Percentiles rank a stretch among this genome's conserved stretches.
Evolutionary conservation across 2,113 vertebrate species (phyloP).

Genomic region (Tenrec ecaudatus): DNA sequence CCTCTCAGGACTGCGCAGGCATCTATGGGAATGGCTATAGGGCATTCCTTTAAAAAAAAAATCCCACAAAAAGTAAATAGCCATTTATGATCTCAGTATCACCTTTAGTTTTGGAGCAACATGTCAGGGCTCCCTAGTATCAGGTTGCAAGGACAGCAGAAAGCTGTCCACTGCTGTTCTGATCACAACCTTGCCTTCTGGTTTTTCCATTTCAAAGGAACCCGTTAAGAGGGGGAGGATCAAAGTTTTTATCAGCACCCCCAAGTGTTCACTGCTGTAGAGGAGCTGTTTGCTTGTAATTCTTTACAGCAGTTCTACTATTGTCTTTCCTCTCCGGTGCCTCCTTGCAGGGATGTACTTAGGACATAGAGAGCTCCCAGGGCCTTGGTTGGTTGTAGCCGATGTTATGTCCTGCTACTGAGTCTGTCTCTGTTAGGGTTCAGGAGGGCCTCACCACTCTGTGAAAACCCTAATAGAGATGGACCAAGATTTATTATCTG

Average conservation of each 20-base stretch:
- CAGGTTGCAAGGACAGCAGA: neutral
- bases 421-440: neutral
- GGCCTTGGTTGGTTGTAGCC: neutral
- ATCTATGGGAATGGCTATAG: neutral
- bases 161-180: neutral
- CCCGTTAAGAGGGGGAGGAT: constrained; percentile 43
- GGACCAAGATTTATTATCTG: neutral
- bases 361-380: neutral
- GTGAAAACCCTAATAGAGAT: neutral
- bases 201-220: constrained; percentile 37
- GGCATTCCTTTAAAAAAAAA: neutral
- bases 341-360: neutral
- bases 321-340: neutral
- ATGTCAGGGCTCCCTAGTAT: neutral
- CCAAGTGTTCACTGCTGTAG: neutral
- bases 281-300: neutral
- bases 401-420: neutral
- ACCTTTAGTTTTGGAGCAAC: neutral
- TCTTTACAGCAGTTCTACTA: neutral
- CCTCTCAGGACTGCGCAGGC: neutral
- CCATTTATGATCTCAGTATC: neutral
- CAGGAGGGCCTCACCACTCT: neutral
- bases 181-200: neutral
- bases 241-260: constrained; percentile 5
- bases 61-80: neutral